Evolutionary conservation across 2,888 invertebrate species (phyloP), one percentile per base, ranked within the genome.

Genomic region (Drosophila yooni): DNA sequence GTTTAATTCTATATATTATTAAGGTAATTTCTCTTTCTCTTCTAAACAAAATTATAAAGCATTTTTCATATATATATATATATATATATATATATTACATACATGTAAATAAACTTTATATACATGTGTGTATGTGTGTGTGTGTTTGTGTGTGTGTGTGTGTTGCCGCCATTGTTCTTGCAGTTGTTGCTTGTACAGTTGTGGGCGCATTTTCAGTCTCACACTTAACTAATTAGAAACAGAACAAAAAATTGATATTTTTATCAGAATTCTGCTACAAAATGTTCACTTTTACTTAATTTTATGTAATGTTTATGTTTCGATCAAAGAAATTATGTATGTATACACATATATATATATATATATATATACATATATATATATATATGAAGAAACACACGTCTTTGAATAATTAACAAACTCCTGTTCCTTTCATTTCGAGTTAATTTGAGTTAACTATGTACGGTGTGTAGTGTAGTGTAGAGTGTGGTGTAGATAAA

Each of bases 121-220:
- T 33, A 10, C 8, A 38, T 38, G 18, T 64, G 11, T 73, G 2
- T n/a, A 4, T 43, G n/a, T 60, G 6, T 72, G 7, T 59, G 27
- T 61, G 18, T 59, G 33, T 67, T 18, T 61, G 13, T 57, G 36
- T 74, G 11, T 67, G 34, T 78, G 34, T 74, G 62, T 67, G 61
- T 63, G 56, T 76, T 57, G 56, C 46, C 34, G 53, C 46, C 63
- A 40, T 54, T 61, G 50, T 67, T 76, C 18, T 51, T 53, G 59
- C 50, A 56, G 33, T 54, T 38, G 10, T 68, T 74, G 36, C 50
- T 46, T 27, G 57, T 61, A 68, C 78, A 75, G 73, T 74, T 80
- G 71, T 66, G 74, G 82, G 77, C 82, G 66, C 76, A 82, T 74
- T 77, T 85, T 87, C 86, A 87, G 86, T 87, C 86, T 89, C 85